Conservation (phyloP, 2,113 vertebrate species). For the Elanoides forficatus region DNA sequence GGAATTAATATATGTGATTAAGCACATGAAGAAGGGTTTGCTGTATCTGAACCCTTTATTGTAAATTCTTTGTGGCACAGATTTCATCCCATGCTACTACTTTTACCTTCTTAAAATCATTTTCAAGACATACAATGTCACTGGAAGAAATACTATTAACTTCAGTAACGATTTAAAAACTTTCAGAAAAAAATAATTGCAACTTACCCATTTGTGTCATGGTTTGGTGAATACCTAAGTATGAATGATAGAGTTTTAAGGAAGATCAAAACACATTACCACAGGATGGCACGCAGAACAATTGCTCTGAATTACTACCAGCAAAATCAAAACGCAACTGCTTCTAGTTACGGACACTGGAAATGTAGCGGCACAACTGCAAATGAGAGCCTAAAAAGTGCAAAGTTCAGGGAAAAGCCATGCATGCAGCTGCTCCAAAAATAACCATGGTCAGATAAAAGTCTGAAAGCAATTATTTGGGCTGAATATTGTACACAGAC, state of each 20-base stretch:
- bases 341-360: background rate
- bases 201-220: background rate
- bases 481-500: slow-evolving; percentile 32
- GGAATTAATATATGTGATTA: background rate
- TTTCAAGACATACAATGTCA: background rate
- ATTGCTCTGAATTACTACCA: background rate
- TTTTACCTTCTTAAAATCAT: background rate
- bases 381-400: background rate
- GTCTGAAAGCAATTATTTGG: slow-evolving; percentile 57
- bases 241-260: background rate
- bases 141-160: background rate
- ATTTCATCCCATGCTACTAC: background rate
- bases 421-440: background rate
- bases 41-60: background rate
- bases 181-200: background rate
- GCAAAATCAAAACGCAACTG: background rate
- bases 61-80: background rate
- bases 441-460: slow-evolving; percentile 32
- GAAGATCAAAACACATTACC: background rate
- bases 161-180: background rate
- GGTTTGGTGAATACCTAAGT: background rate
- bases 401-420: slow-evolving; percentile 30
- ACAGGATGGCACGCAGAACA: background rate
- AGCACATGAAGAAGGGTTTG: background rate
- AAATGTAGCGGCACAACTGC: background rate